Evolutionary conservation across 2,888 invertebrate genomes (phyloP).

Genomic region (Amphiduros pacificus): DNA sequence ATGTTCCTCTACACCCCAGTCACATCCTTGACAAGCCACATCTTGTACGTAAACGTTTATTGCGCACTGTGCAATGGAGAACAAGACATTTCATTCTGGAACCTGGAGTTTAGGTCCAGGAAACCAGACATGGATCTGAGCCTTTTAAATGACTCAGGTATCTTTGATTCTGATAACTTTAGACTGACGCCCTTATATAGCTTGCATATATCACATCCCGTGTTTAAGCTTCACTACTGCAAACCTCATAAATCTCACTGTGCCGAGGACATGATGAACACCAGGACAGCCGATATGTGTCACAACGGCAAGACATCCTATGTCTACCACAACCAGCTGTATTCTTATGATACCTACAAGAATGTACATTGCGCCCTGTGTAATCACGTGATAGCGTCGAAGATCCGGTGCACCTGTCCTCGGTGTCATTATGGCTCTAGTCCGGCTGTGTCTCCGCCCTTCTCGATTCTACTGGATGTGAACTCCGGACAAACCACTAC

Average conservation of each 20-base stretch:
- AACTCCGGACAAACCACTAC: neutral
- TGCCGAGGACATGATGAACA: neutral
- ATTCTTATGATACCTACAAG: neutral
- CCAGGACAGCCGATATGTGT: neutral
- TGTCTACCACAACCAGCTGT: neutral
- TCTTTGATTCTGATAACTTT: neutral
- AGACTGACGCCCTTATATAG: neutral
- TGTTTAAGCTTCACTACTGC: neutral
- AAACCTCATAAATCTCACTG: neutral
- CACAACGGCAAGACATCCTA: neutral
- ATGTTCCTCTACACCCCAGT: neutral
- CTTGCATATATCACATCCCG: neutral
- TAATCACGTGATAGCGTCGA: neutral
- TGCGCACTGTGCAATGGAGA: neutral
- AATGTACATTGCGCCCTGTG: conserved; percentile 9
- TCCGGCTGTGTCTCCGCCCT: neutral
- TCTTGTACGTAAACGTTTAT: neutral
- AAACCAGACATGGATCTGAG: too few species aligned
- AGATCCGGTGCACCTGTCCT: neutral
- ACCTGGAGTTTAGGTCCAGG: neutral
- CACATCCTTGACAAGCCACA: neutral
- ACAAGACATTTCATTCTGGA: neutral
- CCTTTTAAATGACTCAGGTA: neutral
- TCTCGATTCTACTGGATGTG: neutral
- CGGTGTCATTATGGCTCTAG: neutral